Conservation (phyloP, 2,888 invertebrate genomes). For the Heliconius sara region DNA sequence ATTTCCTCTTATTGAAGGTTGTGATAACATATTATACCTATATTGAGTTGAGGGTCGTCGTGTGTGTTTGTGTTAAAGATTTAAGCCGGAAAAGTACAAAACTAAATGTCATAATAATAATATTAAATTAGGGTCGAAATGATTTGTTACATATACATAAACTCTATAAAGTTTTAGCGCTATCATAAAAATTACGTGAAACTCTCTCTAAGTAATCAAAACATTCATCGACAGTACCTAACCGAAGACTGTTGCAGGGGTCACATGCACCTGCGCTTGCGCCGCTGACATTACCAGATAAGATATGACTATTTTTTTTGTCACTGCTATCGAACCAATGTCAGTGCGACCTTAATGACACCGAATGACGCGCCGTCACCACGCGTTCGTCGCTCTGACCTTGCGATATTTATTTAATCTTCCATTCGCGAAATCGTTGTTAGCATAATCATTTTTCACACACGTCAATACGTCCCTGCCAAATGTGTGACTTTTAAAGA, state of each 20-base stretch:
- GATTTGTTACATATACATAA: background rate
- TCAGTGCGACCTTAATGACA: constrained; percentile 84
- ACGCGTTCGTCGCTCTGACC: constrained; percentile 73
- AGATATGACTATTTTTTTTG: constrained; percentile 82
- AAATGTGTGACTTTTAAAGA: constrained; percentile 15
- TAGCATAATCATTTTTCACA: constrained; percentile 54
- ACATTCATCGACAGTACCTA: constrained; percentile 43
- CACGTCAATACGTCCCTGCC: constrained; percentile 35
- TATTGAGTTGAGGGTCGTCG: constrained; percentile 50
- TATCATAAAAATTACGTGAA: background rate
- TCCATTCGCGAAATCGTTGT: constrained; percentile 73
- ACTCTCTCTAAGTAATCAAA: background rate
- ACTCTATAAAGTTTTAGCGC: background rate
- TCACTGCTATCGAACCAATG: constrained; percentile 80
- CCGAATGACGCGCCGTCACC: constrained; percentile 75
- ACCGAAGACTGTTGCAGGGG: constrained; percentile 66
- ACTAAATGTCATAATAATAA: background rate
- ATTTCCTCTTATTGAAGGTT: constrained; percentile 79
- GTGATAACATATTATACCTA: constrained; percentile 66
- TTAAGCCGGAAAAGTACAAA: background rate
- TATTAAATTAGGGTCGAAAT: background rate
- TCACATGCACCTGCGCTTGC: constrained; percentile 79
- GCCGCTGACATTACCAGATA: constrained; percentile 81
- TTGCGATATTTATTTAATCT: constrained; percentile 83
- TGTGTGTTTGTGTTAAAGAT: background rate